A percentile compares a stretch with the other conserved stretches of the same genome.
Evolutionary conservation across 2,797 vertebrate genomes (phyloP).

Genomic region (Chanos chanos): DNA sequence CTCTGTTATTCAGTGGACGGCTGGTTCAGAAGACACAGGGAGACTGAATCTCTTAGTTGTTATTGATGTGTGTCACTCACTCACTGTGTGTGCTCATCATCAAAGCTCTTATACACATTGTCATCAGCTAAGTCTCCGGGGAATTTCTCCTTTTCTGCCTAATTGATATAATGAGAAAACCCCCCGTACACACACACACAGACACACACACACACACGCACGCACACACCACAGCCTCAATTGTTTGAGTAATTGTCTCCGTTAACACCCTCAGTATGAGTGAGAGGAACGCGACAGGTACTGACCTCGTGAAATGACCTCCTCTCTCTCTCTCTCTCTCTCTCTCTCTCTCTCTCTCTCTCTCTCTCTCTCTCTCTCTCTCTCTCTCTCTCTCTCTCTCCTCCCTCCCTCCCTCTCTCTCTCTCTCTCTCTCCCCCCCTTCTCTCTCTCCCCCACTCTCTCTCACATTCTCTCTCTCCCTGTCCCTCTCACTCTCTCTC

Average conservation of each 20-base stretch:
- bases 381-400: background rate
- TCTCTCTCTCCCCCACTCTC: too few species aligned
- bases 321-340: constrained; percentile 6
- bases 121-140: constrained; percentile 65
- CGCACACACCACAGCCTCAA: constrained; percentile 58
- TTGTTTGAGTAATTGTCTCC: constrained; percentile 75
- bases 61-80: too few species aligned
- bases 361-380: background rate
- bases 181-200: constrained; percentile 33
- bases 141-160: constrained; percentile 70
- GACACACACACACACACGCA: background rate
- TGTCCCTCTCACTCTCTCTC: constrained; percentile 34
- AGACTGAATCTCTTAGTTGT: too few species aligned
- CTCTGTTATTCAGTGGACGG: background rate
- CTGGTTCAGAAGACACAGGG: too few species aligned
- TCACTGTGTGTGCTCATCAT: too few species aligned
- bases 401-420: constrained; percentile 14
- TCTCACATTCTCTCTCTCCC: background rate
- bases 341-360: background rate
- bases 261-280: constrained; percentile 73
- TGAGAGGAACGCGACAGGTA: constrained; percentile 68
- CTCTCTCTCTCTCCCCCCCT: constrained; percentile 10
- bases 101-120: constrained; percentile 57
- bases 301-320: constrained; percentile 51
- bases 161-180: constrained; percentile 78